Evolutionary conservation across 35 echinoderm and acorn worm species (phyloP).

Genomic region (Apostichopus californicus): DNA sequence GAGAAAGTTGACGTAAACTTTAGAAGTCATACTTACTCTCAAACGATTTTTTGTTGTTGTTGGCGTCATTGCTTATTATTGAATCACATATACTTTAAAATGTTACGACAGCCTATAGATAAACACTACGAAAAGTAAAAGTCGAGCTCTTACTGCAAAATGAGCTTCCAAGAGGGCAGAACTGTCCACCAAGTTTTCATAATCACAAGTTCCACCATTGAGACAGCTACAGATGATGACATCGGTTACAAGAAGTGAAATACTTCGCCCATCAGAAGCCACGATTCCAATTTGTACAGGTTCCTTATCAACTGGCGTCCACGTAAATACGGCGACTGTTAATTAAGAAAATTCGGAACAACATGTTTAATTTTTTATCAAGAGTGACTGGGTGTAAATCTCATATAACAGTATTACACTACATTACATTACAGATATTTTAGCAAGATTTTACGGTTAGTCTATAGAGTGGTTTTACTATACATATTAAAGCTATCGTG

Average conservation of each 20-base stretch:
- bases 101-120: not conserved
- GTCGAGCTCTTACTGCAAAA: constrained; percentile 66
- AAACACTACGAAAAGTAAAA: not conserved
- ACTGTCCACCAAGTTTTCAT: constrained; percentile 58
- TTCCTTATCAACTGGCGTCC: constrained; percentile 66
- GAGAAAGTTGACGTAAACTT: too few relatives aligned
- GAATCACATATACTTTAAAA: too few relatives aligned
- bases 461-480: too few relatives aligned
- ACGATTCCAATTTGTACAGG: constrained; percentile 61
- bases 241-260: constrained; percentile 33
- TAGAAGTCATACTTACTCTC: too few relatives aligned
- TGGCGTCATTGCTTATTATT: too few relatives aligned
- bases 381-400: too few relatives aligned
- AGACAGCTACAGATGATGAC: constrained; percentile 76
- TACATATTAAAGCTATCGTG: too few relatives aligned
- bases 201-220: constrained; percentile 76
- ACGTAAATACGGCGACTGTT: constrained; percentile 71
- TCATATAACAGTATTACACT: too few relatives aligned
- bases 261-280: constrained; percentile 61
- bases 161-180: constrained; percentile 57
- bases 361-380: too few relatives aligned
- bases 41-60: too few relatives aligned
- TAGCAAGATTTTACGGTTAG: too few relatives aligned
- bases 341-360: not conserved
- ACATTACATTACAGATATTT: too few relatives aligned